Percentiles rank a stretch among this genome's conserved stretches.
phyloP scores from a whole-genome alignment of 64 coral and sea anemone species.

The Exaiptasia diaphana region DNA sequence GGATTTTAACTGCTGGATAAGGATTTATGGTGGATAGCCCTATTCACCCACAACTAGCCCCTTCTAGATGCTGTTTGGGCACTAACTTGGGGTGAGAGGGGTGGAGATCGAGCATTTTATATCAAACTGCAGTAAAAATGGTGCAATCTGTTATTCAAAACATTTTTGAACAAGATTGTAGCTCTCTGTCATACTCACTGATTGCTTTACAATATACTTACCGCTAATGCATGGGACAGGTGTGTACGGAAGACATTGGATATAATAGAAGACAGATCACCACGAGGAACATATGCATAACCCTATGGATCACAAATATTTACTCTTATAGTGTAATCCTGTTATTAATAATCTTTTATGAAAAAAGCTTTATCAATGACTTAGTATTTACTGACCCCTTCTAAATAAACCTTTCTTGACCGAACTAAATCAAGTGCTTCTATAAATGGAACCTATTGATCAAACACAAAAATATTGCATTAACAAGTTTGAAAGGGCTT shows the following conservation, averaged over 20 bases:
- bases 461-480: background rate
- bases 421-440: conserved; percentile 85
- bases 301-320: conserved; percentile 43
- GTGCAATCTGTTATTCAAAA: no score
- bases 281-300: conserved; percentile 81
- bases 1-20: no score
- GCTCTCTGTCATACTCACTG: no score
- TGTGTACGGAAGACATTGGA: conserved; percentile 84
- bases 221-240: conserved; percentile 79
- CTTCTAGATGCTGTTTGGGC: no score
- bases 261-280: conserved; percentile 76
- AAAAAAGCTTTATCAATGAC: background rate
- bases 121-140: no score
- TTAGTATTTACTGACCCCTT: conserved; percentile 45
- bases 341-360: background rate
- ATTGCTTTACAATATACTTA: no score
- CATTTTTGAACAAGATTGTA: no score
- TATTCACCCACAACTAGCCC: no score
- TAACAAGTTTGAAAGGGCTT: background rate
- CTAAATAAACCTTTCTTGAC: conserved; percentile 79
- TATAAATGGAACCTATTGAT: conserved; percentile 70
- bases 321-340: no score
- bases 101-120: no score
- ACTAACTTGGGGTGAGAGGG: no score
- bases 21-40: no score